Percentiles rank a stretch among this genome's conserved stretches.
These are phyloP conservation scores for Lepeophtheirus nordmannii DNA, from an alignment of 2,888 invertebrate species.

Conservation along the genomic window DNA sequence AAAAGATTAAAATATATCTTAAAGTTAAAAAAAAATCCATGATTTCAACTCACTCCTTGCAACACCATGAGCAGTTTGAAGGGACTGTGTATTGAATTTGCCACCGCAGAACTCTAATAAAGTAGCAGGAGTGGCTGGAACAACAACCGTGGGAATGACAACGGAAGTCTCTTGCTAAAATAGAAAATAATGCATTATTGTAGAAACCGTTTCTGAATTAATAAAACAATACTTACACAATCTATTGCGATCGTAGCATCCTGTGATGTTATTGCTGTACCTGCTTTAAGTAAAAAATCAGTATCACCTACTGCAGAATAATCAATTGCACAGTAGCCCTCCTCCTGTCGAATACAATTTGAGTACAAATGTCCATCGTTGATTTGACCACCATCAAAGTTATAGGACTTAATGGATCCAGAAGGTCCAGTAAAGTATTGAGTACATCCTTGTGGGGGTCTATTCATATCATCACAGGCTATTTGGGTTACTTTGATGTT, in stretches of 20 bases:
- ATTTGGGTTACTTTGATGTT: slow-evolving; percentile 5
- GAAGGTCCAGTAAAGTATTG: not conserved
- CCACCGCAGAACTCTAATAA: not conserved
- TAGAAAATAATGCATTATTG: not conserved
- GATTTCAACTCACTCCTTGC: not conserved
- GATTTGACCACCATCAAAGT: not conserved
- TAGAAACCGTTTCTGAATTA: not conserved
- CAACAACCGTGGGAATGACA: not conserved
- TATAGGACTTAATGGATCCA: not conserved
- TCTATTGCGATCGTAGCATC: not conserved
- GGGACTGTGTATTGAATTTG: not conserved
- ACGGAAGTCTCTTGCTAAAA: not conserved
- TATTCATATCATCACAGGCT: not conserved
- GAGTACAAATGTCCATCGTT: not conserved
- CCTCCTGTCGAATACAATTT: not conserved
- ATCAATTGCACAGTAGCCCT: not conserved
- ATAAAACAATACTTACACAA: not conserved
- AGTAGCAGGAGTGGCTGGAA: not conserved
- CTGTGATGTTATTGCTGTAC: not conserved
- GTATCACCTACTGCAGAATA: not conserved
- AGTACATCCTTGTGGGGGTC: not conserved
- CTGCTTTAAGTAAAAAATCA: not conserved
- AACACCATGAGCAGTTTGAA: not conserved
- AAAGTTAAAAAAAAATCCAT: too few species aligned
- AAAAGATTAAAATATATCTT: not conserved